Evolutionary conservation across 2,888 invertebrate genomes (phyloP).

Genomic region (Brassicogethes aeneus): DNA sequence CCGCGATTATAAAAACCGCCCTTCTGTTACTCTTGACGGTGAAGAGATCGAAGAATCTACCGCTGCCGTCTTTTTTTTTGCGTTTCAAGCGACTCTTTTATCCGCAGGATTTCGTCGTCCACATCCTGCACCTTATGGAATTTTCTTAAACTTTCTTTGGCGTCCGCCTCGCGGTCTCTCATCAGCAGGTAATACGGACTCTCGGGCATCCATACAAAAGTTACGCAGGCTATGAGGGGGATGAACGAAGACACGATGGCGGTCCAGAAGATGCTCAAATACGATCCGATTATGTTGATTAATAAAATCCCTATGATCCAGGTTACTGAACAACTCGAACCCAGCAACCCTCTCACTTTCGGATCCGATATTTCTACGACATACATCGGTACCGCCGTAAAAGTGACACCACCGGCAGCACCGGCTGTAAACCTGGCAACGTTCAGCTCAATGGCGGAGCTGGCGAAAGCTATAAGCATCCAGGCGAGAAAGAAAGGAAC

Average conservation of each 20-base stretch:
- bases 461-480: constrained; percentile 53
- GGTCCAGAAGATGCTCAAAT: constrained; percentile 41
- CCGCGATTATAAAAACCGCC: constrained; percentile 22
- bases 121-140: constrained; percentile 32
- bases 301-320: constrained; percentile 51
- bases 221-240: constrained; percentile 41
- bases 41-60: constrained; percentile 23
- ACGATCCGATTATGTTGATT: constrained; percentile 46
- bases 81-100: constrained; percentile 17
- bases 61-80: constrained; percentile 13
- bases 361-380: constrained; percentile 53
- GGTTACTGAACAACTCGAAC: constrained; percentile 50
- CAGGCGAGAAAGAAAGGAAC: constrained; percentile 55
- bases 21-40: constrained; percentile 21
- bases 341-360: constrained; percentile 50
- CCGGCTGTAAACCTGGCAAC: constrained; percentile 46
- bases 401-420: constrained; percentile 43
- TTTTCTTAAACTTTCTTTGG: constrained; percentile 41
- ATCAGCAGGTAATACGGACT: constrained; percentile 47
- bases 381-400: constrained; percentile 48
- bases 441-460: constrained; percentile 48
- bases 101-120: constrained; percentile 20
- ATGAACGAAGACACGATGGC: constrained; percentile 42
- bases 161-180: constrained; percentile 38
- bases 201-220: constrained; percentile 49